Conservation (phyloP, 1,140 invertebrate genomes). For the Grapholita molesta region DNA sequence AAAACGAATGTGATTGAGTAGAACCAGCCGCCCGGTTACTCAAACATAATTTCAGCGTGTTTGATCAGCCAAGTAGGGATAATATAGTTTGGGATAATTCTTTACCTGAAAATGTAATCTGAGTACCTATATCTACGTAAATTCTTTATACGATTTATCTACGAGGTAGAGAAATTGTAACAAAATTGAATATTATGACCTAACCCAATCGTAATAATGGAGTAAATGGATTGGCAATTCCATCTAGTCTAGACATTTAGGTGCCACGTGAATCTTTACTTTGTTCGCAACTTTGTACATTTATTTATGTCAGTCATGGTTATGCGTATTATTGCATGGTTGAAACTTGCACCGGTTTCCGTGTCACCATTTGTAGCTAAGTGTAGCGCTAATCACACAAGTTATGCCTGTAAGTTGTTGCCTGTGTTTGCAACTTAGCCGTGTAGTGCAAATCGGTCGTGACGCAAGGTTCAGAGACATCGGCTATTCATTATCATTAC, state of each 20-base stretch:
- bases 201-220: slow-evolving; percentile 4
- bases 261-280: neutral
- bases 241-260: neutral
- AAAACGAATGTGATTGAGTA: neutral
- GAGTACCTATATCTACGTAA: neutral
- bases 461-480: too few species aligned
- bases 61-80: neutral
- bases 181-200: neutral
- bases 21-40: neutral
- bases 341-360: too few species aligned
- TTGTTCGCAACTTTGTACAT: neutral
- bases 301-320: too few species aligned
- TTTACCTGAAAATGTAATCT: neutral
- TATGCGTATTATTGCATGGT: neutral
- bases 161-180: neutral
- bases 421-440: too few species aligned
- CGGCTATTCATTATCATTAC: too few species aligned
- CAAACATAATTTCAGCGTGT: neutral
- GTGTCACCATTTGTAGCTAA: too few species aligned
- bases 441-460: too few species aligned
- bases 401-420: too few species aligned
- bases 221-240: neutral
- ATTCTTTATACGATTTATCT: neutral
- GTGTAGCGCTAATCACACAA: too few species aligned
- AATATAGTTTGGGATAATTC: neutral